Conservation (phyloP, 2,113 vertebrate genomes). For the Passer domesticus region DNA sequence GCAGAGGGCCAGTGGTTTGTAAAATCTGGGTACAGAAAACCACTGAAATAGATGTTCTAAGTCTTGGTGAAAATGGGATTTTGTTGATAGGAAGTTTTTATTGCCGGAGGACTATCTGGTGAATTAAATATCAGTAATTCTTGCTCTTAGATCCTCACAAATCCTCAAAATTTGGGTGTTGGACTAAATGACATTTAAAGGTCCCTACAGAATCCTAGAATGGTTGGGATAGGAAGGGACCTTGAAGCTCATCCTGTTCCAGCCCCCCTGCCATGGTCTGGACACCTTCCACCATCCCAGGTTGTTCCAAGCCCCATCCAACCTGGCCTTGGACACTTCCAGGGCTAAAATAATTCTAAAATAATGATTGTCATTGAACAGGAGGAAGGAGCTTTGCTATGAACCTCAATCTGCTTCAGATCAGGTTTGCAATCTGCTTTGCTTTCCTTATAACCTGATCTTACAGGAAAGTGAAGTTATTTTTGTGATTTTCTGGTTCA, state of each 20-base stretch:
- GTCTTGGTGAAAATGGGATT: neutral
- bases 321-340: neutral
- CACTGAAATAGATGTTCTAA: neutral
- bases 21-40: neutral
- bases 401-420: neutral
- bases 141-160: neutral
- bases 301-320: rapidly evolving
- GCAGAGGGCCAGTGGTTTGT: neutral
- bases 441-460: neutral
- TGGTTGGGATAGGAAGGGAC: neutral
- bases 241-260: neutral
- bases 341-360: neutral
- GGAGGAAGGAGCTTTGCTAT: neutral
- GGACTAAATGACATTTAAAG: neutral
- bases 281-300: neutral
- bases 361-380: neutral
- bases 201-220: neutral
- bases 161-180: neutral
- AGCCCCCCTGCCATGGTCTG: neutral
- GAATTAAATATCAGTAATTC: neutral
- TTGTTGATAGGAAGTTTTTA: neutral
- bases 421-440: neutral
- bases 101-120: neutral
- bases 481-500: neutral
- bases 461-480: neutral